Conservation (phyloP, 2,888 invertebrate species). For the Oligia fasciuncula region DNA sequence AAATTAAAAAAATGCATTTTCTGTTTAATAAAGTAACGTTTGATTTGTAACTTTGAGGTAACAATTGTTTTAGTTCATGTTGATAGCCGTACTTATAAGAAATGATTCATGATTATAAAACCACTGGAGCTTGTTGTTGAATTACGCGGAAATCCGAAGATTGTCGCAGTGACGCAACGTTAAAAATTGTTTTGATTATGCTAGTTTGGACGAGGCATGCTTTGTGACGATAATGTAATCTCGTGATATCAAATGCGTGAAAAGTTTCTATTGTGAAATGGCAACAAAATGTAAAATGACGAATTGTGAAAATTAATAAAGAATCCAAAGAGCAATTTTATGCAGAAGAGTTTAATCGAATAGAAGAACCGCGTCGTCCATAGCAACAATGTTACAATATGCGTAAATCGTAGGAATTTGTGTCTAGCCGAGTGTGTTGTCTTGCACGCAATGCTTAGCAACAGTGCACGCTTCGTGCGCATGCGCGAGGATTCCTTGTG, state of each 20-base stretch:
- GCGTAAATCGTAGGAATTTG: constrained; percentile 62
- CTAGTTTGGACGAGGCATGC: constrained; percentile 53
- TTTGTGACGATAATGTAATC: constrained; percentile 57
- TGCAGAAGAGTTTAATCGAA: background rate
- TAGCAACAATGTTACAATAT: constrained; percentile 64
- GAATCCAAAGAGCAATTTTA: background rate
- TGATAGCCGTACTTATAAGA: constrained; percentile 12
- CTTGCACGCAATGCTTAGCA: constrained; percentile 75
- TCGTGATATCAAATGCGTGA: constrained; percentile 49
- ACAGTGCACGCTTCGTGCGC: constrained; percentile 68
- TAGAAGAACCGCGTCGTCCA: constrained; percentile 33
- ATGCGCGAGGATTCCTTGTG: constrained; percentile 68
- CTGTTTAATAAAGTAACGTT: background rate
- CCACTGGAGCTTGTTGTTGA: constrained; percentile 30
- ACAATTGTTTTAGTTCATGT: constrained; percentile 3
- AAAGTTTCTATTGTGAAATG: constrained; percentile 43
- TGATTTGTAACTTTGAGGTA: background rate
- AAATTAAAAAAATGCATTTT: background rate
- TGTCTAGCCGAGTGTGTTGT: constrained; percentile 63
- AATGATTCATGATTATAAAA: constrained; percentile 58
- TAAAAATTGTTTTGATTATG: constrained; percentile 62
- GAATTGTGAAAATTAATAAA: background rate
- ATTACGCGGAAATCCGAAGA: constrained; percentile 32
- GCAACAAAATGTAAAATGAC: constrained; percentile 29
- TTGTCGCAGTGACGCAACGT: constrained; percentile 64